Base-by-base conservation (phyloP, 1,140 invertebrate genomes). In the Drosophila mayri region DNA sequence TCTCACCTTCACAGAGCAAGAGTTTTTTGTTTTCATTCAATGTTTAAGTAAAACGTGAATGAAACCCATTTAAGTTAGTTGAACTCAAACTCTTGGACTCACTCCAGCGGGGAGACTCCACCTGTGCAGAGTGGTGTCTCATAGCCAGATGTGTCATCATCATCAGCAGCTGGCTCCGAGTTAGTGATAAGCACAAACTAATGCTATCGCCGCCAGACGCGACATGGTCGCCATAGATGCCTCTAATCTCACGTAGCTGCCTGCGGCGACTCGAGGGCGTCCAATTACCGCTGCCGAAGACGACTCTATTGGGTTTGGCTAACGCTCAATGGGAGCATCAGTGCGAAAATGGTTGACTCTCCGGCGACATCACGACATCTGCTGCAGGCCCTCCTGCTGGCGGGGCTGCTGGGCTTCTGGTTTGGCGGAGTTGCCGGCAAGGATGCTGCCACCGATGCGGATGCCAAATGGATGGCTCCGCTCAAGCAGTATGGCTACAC, bases 191-290 rank as follows among this genome's bases (percentile, higher is more conserved):
- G 47, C 52, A 20, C 18, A 70, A 84, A 79, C 76, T 84, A 87
- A 87, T 73, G 57, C 63, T 64, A 87, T 88, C 84, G 70, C n/a
- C 28, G 41, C 47, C 65, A 76, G 82, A 87, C 82, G 79, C 65
- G 67, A 78, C 83, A 64, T 50, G 55, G 55, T 37, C 40, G 35
- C 16, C 79, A 75, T 57, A 50, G 82, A 82, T 65, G 72, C 40
- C 76, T 52, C 52, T 63, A 88, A 88, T 84, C 84, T 88, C 84
- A 87, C 84, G 84, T 87, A 88, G 40, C 50, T 54, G 38, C 44
- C 47, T 38, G 47, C 18, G 40, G 47, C 22, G 20, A 28, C 20
- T 50, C 28, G 64, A 64, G 63, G 81, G 49, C 66, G 54, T 87
- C 65, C 55, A 61, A 64, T 64, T 67, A 52, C 77, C 32, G 50